Evolutionary conservation across 2,113 vertebrate genomes (phyloP), one percentile per base, ranked within the genome.

Genomic region (Nymphicus hollandicus): DNA sequence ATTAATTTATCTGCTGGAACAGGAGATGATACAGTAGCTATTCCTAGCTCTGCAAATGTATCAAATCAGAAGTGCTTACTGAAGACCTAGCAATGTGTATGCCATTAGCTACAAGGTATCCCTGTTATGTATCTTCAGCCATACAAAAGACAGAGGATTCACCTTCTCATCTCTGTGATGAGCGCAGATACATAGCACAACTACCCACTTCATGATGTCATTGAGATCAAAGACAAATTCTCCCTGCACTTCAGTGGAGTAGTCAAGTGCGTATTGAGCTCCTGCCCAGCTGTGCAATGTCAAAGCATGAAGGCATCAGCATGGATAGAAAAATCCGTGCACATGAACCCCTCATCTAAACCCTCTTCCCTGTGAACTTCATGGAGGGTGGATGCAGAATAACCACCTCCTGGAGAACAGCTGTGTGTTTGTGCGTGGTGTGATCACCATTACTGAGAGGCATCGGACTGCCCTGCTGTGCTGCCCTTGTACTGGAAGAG

Each of bases 71-170:
- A 66, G 23, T 43, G 10, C 29, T 52, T 66, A 39, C 55, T 55
- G 69, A 61, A 63, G 58, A 11, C 16, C 8, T 24, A 46, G 23
- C 8, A 82, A 17, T 0, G 0, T 13, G 13, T 44, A 37, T 29
- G 29, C 49, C 1, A 9, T 27, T 66, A 72, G 39, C 41, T 66
- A 18, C 56, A 13, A 77, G 23, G 55, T 83, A 82, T 85, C 23
- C 52, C 63, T 49, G 28, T 22, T 17, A 4, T 23, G 4, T 46
- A 52, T 44, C 73, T 81, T 79, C 52, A 65, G 11, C 28, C 24
- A 17, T 55, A 47, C 6, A 44, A 49, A 93, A 28, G 37, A 52
- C 39, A 77, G 71, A 91, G 44, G 46, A 63, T 66, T 70, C 1
- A 0, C 56, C 29, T 82, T 12, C 39, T 71, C 7, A 31, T 70